phyloP scores from a whole-genome alignment of 2,888 invertebrate species.

The Oligia fasciuncula region DNA sequence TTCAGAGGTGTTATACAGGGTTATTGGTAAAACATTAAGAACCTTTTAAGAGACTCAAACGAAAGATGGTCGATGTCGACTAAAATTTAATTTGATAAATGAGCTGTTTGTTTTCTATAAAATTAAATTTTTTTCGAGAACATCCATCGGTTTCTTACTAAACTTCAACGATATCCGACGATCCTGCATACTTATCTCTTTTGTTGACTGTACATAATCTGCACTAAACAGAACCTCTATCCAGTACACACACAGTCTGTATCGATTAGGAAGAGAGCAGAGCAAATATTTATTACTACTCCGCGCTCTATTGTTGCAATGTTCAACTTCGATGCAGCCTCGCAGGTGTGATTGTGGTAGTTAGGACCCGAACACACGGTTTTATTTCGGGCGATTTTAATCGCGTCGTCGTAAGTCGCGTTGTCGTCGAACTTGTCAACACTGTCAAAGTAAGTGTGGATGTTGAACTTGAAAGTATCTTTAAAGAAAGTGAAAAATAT shows the following conservation, averaged over 20 bases:
- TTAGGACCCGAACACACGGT: slow-evolving; percentile 33
- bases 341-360: slow-evolving; percentile 32
- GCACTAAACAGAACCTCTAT: background rate
- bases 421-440: background rate
- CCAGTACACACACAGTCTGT: background rate
- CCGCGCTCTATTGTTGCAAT: slow-evolving; percentile 28
- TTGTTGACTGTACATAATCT: too few species aligned
- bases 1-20: too few species aligned
- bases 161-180: too few species aligned
- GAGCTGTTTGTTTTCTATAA: too few species aligned
- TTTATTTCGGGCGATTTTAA: background rate
- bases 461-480: background rate
- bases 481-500: background rate
- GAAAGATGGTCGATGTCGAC: too few species aligned
- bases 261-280: slow-evolving; percentile 18
- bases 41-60: too few species aligned
- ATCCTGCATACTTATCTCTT: too few species aligned
- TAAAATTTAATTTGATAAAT: too few species aligned
- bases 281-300: slow-evolving; percentile 35
- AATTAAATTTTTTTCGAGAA: too few species aligned
- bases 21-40: too few species aligned
- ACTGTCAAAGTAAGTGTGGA: background rate
- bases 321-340: slow-evolving; percentile 35
- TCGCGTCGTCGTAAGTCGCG: background rate
- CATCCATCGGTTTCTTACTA: too few species aligned